Conservation (phyloP, 1,140 invertebrate genomes). For the Calephelis virginiensis region DNA sequence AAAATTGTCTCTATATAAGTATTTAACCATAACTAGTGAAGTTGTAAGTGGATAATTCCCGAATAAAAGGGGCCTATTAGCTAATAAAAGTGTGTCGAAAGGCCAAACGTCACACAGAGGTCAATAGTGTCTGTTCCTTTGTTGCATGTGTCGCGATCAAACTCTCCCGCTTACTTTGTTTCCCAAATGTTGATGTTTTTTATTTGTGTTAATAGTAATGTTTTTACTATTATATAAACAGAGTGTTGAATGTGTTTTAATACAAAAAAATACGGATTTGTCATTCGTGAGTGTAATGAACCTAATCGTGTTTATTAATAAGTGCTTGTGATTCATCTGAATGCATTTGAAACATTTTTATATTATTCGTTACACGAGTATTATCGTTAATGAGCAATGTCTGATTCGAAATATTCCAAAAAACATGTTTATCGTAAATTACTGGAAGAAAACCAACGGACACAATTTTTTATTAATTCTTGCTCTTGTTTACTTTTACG, state of each 20-base stretch:
- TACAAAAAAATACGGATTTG: neutral
- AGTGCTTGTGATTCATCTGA: no score
- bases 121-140: constrained; percentile 28
- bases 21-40: neutral
- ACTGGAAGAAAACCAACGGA: no score
- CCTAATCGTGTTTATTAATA: no score
- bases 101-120: constrained; percentile 30
- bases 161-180: neutral
- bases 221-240: neutral
- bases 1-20: neutral
- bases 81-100: constrained; percentile 34
- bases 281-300: no score
- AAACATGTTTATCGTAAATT: no score
- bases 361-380: no score
- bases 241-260: neutral
- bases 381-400: no score
- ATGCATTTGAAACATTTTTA: no score
- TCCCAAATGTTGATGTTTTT: neutral
- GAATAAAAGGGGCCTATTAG: constrained; percentile 37
- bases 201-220: neutral
- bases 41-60: constrained; percentile 32
- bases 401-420: no score
- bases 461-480: no score
- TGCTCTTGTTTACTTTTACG: no score
- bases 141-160: constrained; percentile 27